Evolutionary conservation across 1,140 invertebrate genomes (phyloP).

Genomic region (Bombus soroeensis): DNA sequence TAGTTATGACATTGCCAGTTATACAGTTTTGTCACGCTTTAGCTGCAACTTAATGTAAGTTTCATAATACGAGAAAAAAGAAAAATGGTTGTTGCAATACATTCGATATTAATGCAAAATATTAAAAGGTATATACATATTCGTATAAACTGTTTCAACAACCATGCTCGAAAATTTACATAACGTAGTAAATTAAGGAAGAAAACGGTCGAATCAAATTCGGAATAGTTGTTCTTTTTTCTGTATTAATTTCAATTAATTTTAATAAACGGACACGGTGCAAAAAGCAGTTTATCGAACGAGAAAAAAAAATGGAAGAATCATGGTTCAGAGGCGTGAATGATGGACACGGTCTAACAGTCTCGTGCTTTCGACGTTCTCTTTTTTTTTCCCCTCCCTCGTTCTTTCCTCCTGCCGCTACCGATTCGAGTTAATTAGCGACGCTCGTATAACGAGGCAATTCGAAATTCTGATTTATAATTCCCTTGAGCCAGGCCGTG

Average conservation of each 20-base stretch:
- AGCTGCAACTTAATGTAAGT: no score
- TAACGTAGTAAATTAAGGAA: no score
- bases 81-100: no score
- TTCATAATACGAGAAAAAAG: no score
- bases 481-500: slow-evolving; percentile 65
- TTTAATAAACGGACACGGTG: not conserved
- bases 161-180: no score
- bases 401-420: no score
- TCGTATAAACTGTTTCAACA: no score
- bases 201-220: not conserved
- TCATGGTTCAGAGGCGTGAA: slow-evolving; percentile 4
- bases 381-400: not conserved
- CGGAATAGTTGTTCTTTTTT: not conserved
- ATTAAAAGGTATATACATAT: no score
- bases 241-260: not conserved
- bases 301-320: not conserved
- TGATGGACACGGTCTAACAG: slow-evolving; percentile 28
- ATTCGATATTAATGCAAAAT: no score
- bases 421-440: slow-evolving; percentile 44
- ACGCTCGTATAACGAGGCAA: slow-evolving; percentile 41
- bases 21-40: slow-evolving; percentile 5
- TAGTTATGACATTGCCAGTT: not conserved
- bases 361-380: not conserved
- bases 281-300: not conserved
- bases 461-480: slow-evolving; percentile 74